Conservation (phyloP, 2,113 vertebrate species). For the Calyptomena viridis region DNA sequence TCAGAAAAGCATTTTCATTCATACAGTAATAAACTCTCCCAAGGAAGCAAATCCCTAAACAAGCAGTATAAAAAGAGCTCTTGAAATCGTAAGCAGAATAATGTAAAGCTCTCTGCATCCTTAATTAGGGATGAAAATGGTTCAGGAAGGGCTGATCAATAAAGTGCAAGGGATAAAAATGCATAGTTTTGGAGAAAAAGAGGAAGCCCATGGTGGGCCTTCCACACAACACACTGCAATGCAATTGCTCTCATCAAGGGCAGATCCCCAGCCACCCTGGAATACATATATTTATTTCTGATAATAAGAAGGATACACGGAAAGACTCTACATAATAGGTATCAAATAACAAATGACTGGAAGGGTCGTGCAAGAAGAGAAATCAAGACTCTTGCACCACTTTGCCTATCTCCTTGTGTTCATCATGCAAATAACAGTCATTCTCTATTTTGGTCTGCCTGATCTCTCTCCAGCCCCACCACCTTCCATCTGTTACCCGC, state of each 20-base stretch:
- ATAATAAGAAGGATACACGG: background rate
- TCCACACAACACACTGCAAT: background rate
- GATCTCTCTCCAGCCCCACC: background rate
- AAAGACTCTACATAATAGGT: background rate
- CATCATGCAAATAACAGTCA: background rate
- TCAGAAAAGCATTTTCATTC: constrained; percentile 50
- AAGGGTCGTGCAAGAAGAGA: background rate
- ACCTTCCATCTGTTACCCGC: background rate
- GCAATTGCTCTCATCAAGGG: background rate
- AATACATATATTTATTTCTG: background rate
- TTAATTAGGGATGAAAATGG: background rate
- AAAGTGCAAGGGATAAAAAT: background rate
- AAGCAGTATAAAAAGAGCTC: constrained; percentile 30
- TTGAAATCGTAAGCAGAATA: background rate
- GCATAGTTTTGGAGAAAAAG: background rate
- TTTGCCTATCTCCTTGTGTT: background rate
- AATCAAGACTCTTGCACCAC: background rate
- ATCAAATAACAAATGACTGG: background rate
- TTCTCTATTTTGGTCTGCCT: background rate
- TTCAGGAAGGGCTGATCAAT: constrained; percentile 9
- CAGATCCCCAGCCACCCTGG: background rate
- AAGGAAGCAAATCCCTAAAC: constrained; percentile 51
- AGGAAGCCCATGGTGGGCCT: background rate
- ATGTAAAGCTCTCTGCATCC: constrained; percentile 24
- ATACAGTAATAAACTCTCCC: constrained; percentile 23